phyloP scores from a whole-genome alignment of 2,797 vertebrate genomes.

The Hemitrygon akajei region DNA sequence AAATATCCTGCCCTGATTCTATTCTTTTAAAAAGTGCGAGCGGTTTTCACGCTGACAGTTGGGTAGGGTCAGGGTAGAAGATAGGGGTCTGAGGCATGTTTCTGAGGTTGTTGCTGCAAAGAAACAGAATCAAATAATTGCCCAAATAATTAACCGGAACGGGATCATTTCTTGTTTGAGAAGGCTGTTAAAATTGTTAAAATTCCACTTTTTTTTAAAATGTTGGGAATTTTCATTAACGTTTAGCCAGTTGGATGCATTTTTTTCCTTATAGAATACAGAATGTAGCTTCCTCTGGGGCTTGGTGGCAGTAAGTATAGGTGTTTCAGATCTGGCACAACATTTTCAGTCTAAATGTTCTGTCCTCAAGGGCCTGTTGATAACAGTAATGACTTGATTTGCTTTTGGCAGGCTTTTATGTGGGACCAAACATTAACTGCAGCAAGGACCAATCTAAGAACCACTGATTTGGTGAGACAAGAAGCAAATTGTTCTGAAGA shows the following conservation, averaged over 20 bases:
- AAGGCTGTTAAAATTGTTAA: neutral
- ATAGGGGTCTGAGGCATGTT: neutral
- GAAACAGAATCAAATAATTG: neutral
- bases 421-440: neutral
- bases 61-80: neutral
- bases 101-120: neutral
- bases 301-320: neutral
- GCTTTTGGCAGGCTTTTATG: neutral
- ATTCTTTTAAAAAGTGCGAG: neutral
- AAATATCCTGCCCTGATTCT: neutral
- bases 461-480: neutral
- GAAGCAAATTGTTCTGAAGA: neutral
- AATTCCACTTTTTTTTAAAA: neutral
- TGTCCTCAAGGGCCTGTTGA: neutral
- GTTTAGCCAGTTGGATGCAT: neutral
- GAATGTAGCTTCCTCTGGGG: neutral
- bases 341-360: neutral
- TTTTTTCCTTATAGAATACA: neutral
- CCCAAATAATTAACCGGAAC: neutral
- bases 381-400: neutral
- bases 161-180: neutral
- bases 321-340: neutral
- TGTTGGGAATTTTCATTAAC: neutral
- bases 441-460: neutral
- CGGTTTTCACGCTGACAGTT: neutral